These are phyloP conservation scores for Atlantisia rogersi DNA, from an alignment of 2,113 vertebrate species.

Conservation along the genomic window DNA sequence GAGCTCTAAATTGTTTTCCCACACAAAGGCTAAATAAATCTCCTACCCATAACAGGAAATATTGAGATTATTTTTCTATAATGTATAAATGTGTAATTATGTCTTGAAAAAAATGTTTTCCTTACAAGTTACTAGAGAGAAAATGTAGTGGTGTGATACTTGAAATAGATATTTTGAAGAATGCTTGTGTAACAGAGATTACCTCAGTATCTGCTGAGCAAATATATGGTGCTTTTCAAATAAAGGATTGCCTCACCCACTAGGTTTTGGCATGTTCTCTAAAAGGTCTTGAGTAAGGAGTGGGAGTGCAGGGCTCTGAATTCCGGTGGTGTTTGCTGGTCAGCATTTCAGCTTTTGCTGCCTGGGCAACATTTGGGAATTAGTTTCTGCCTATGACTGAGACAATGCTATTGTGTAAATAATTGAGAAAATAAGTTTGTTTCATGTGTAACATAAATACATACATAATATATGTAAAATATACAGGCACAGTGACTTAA, in stretches of 20 bases:
- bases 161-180: not conserved
- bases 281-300: not conserved
- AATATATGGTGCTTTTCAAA: not conserved
- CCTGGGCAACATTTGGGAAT: not conserved
- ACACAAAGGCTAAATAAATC: not conserved
- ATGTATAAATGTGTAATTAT: not conserved
- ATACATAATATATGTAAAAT: not conserved
- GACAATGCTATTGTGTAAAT: not conserved
- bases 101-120: not conserved
- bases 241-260: not conserved
- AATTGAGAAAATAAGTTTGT: conserved; percentile 14
- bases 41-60: not conserved
- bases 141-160: not conserved
- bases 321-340: not conserved
- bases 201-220: not conserved
- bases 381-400: not conserved
- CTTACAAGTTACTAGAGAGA: not conserved
- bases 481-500: not conserved
- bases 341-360: not conserved
- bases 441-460: not conserved
- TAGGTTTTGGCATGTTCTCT: not conserved
- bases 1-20: not conserved
- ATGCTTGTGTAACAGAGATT: not conserved
- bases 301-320: not conserved
- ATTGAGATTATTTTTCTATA: not conserved